Percentiles rank a stretch among this genome's conserved stretches.
phyloP scores from a whole-genome alignment of 2,797 vertebrate genomes.

The Centroberyx gerrardi region DNA sequence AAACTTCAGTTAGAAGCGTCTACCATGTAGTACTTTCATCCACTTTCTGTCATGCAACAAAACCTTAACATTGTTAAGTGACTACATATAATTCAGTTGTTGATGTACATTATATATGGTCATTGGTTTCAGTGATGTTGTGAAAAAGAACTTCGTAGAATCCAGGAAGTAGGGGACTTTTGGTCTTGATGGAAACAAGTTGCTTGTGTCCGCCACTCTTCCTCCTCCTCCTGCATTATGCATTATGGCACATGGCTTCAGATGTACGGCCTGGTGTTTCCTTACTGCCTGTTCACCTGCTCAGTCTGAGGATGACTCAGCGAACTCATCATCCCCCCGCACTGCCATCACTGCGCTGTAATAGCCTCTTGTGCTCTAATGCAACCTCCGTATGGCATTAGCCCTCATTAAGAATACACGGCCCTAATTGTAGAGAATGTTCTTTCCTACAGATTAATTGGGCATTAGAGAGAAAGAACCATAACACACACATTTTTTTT shows the following conservation, averaged over 20 bases:
- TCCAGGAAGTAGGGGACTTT: neutral
- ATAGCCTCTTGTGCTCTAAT: constrained; percentile 26
- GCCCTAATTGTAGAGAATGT: constrained; percentile 38
- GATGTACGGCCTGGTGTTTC: constrained; percentile 40
- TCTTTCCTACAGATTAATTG: constrained; percentile 29
- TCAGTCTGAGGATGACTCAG: constrained; percentile 60
- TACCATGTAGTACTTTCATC: neutral
- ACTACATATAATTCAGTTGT: neutral
- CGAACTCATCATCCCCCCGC: constrained; percentile 18
- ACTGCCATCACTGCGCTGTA: constrained; percentile 29
- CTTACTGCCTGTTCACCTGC: constrained; percentile 38
- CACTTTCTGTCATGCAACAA: neutral
- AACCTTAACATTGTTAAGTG: neutral
- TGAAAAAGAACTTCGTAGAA: neutral
- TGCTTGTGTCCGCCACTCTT: neutral
- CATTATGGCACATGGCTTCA: constrained; percentile 54
- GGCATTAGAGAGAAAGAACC: constrained; percentile 13
- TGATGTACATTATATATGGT: neutral
- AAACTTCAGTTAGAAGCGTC: neutral
- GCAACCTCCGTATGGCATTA: constrained; percentile 26
- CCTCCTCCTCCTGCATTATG: constrained; percentile 19
- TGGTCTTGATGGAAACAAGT: neutral
- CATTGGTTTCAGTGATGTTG: neutral
- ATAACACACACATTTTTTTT: neutral
- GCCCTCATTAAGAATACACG: constrained; percentile 41